Evolutionary conservation across 2,113 vertebrate genomes (phyloP), one percentile per base, ranked within the genome.

Genomic region (Ia io): DNA sequence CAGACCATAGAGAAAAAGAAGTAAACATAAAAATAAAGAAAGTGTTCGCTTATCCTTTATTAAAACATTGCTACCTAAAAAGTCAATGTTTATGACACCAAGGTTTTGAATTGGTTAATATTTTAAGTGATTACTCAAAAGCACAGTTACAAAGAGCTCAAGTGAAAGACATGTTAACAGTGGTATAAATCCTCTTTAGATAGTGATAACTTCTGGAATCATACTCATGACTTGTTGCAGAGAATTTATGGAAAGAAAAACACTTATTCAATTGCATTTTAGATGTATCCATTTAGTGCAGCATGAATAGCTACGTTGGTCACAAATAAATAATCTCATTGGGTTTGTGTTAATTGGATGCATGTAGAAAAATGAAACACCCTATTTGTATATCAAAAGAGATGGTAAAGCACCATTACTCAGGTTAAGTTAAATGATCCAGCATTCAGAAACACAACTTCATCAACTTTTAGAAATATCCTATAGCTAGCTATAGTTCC

Each of bases 81-180:
- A 82, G 22, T 17, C 87, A 91, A 71, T 88, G 18, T 0, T 73
- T 53, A 10, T 77, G 25, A 67, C 47, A 70, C 2, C 18, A 71
- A 86, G 53, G 40, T 79, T 90, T 67, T 77, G 22, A 79, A 78
- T 44, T 63, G 51, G 13, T 96, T 90, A 44, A 51, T 78, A 51
- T 94, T 88, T 91, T 84, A 85, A 86, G 88, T 91, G 18, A 76
- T 76, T 59, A 70, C 2, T 16, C 22, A 79, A 96, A 93, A 35
- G 40, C n/a, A 78, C 28, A 88, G 85, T 88, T 28, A 30, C 47
- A 71, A n/a, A 79, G 44, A 86, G 5, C 67, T 82, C 44, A 78
- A 89, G 76, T n/a, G 80, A 86, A 35, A 79, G 49, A 92, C 86
- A 47, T 76, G 70, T 79, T 88, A 93, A 23, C 56, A 44, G 51